phyloP scores from a whole-genome alignment of 2,797 vertebrate species.

The Caiman crocodilus region DNA sequence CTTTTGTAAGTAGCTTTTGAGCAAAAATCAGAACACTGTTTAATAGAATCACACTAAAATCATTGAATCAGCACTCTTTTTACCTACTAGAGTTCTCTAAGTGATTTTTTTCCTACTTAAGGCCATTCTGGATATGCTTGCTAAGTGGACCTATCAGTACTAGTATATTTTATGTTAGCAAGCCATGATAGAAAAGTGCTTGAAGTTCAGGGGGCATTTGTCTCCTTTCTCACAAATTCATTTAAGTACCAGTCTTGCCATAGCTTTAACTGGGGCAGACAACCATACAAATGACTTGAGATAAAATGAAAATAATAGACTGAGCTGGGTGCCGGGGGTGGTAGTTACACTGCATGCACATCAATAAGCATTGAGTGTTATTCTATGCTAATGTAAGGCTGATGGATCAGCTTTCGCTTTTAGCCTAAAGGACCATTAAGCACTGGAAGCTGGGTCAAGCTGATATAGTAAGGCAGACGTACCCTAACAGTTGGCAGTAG shows the following conservation, averaged over 20 bases:
- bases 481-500: slow-evolving; percentile 78
- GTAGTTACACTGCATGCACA: slow-evolving; percentile 88
- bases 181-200: slow-evolving; percentile 84
- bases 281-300: slow-evolving; percentile 88
- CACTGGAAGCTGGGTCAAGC: slow-evolving; percentile 86
- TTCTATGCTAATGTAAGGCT: slow-evolving; percentile 93
- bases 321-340: slow-evolving; percentile 85
- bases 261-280: slow-evolving; percentile 87
- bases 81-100: slow-evolving; percentile 75
- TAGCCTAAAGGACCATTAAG: slow-evolving; percentile 95
- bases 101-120: slow-evolving; percentile 74
- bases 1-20: slow-evolving; percentile 63
- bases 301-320: slow-evolving; percentile 90
- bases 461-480: slow-evolving; percentile 83
- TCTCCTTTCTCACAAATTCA: slow-evolving; percentile 84
- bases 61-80: slow-evolving; percentile 78
- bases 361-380: slow-evolving; percentile 92
- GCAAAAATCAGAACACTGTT: slow-evolving; percentile 68
- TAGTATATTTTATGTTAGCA: slow-evolving; percentile 81
- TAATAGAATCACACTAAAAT: slow-evolving; percentile 72
- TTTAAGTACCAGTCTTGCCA: slow-evolving; percentile 85
- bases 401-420: slow-evolving; percentile 92
- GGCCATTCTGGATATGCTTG: slow-evolving; percentile 72
- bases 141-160: slow-evolving; percentile 79
- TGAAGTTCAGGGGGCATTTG: slow-evolving; percentile 91